phyloP scores from a whole-genome alignment of 1,140 invertebrate species.

The Diorhabda elongata region DNA sequence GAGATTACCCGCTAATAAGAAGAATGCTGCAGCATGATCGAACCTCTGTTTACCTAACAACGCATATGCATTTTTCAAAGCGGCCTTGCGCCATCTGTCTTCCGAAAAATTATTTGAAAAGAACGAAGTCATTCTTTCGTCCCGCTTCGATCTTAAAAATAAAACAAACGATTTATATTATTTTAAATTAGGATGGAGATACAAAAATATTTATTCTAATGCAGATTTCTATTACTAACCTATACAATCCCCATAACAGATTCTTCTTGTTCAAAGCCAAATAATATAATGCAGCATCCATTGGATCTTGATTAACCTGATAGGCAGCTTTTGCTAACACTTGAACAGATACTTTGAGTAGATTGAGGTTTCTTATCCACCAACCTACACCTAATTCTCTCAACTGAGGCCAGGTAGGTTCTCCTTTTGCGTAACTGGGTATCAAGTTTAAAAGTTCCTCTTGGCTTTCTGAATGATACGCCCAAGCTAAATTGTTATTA shows the following conservation, averaged over 20 bases:
- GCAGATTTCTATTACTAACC: slow-evolving; percentile 30
- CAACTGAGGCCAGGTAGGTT: slow-evolving; percentile 86
- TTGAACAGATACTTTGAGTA: slow-evolving; percentile 84
- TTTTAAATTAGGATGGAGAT: not conserved
- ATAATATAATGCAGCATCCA: slow-evolving; percentile 97
- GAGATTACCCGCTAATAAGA: slow-evolving; percentile 87
- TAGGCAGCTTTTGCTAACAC: slow-evolving; percentile 90
- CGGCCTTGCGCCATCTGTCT: slow-evolving; percentile 93
- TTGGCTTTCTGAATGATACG: slow-evolving; percentile 97
- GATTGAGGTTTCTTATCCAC: slow-evolving; percentile 88
- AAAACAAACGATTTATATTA: not conserved
- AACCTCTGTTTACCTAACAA: slow-evolving; percentile 93
- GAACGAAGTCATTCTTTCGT: slow-evolving; percentile 91
- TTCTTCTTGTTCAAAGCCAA: slow-evolving; percentile 98
- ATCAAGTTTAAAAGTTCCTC: slow-evolving; percentile 90
- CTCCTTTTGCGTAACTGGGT: slow-evolving; percentile 79
- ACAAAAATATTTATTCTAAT: not conserved
- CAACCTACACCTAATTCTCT: slow-evolving; percentile 92
- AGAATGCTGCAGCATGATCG: slow-evolving; percentile 91
- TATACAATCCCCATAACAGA: slow-evolving; percentile 91
- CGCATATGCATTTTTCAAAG: slow-evolving; percentile 96
- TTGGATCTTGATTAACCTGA: slow-evolving; percentile 84
- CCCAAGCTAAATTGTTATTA: slow-evolving; percentile 95
- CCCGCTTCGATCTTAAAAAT: slow-evolving; percentile 65
- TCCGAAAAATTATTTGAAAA: slow-evolving; percentile 93